Conservation (phyloP, 2,888 invertebrate species). For the Tineola bisselliella region DNA sequence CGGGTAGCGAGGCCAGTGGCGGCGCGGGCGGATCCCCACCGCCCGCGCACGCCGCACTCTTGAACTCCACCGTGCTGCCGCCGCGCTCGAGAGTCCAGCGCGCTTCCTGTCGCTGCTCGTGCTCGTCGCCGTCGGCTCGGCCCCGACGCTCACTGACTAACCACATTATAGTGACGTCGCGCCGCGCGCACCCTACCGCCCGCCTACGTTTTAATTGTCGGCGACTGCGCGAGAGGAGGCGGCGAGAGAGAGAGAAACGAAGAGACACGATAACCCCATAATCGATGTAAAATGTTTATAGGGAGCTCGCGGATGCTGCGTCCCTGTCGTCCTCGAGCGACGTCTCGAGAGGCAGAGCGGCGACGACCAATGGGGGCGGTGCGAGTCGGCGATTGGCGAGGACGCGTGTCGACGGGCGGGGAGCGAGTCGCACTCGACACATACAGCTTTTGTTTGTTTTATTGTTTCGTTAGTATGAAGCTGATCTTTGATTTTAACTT, state of each 20-base stretch:
- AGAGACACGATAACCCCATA: conserved; percentile 49
- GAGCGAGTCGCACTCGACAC: conserved; percentile 42
- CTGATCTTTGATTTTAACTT: conserved; percentile 66
- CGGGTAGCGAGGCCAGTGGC: conserved; percentile 68
- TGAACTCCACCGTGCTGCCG: conserved; percentile 87
- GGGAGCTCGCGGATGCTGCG: conserved; percentile 39
- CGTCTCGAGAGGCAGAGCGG: conserved; percentile 29
- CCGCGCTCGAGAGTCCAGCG: conserved; percentile 49
- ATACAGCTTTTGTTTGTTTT: conserved; percentile 64
- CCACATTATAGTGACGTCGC: conserved; percentile 70
- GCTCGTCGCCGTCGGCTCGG: conserved; percentile 65
- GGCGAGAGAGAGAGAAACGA: conserved; percentile 52
- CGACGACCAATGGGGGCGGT: conserved; percentile 22
- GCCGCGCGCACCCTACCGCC: conserved; percentile 35
- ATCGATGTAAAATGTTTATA: conserved; percentile 59
- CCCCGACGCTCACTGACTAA: conserved; percentile 73
- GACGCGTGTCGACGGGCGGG: conserved; percentile 18
- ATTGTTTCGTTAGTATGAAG: conserved; percentile 65
- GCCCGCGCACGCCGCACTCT: conserved; percentile 76
- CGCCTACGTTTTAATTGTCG: conserved; percentile 60
- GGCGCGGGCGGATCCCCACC: conserved; percentile 62
- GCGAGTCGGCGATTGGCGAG: conserved; percentile 23
- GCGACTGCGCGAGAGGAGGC: conserved; percentile 63
- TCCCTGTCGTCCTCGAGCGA: conserved; percentile 45
- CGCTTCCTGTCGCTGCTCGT: conserved; percentile 57